Percentiles rank a stretch among this genome's conserved stretches.
phyloP scores from a whole-genome alignment of 2,888 invertebrate species.

The Lasioglossum figueresi region DNA sequence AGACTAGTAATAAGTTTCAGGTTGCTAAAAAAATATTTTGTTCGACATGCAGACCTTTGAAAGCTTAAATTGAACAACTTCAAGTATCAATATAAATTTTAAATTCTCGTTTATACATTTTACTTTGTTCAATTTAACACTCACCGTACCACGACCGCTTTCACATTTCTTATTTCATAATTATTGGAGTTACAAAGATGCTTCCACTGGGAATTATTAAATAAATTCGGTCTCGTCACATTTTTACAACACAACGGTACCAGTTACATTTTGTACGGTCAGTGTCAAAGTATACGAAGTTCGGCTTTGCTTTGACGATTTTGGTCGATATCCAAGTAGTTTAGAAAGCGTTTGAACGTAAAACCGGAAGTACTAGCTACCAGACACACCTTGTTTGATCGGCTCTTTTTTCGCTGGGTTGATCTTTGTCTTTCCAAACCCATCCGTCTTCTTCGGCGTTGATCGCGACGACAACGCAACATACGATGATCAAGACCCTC shows the following conservation, averaged over 20 bases:
- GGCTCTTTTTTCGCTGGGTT: conserved; percentile 34
- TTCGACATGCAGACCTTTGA: not conserved
- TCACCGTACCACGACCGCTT: too few species aligned
- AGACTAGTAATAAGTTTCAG: not conserved
- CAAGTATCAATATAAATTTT: too few species aligned
- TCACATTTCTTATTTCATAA: too few species aligned
- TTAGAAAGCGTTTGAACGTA: not conserved
- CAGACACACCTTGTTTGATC: conserved; percentile 62
- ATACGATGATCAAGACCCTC: conserved; percentile 17
- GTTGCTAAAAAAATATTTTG: not conserved
- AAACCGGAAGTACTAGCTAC: not conserved
- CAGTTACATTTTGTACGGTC: too few species aligned
- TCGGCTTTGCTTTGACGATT: not conserved
- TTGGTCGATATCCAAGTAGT: not conserved
- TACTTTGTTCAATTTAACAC: too few species aligned
- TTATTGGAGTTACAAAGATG: too few species aligned
- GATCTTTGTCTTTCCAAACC: conserved; percentile 82
- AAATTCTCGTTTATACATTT: too few species aligned
- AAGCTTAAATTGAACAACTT: too few species aligned
- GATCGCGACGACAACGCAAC: conserved; percentile 45
- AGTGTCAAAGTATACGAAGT: not conserved
- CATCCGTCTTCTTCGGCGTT: conserved; percentile 82
- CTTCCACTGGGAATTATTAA: too few species aligned
- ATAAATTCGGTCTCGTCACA: too few species aligned
- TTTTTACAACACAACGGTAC: too few species aligned